phyloP scores from a whole-genome alignment of 2,113 vertebrate species.

The Seriola quinqueradiata region DNA sequence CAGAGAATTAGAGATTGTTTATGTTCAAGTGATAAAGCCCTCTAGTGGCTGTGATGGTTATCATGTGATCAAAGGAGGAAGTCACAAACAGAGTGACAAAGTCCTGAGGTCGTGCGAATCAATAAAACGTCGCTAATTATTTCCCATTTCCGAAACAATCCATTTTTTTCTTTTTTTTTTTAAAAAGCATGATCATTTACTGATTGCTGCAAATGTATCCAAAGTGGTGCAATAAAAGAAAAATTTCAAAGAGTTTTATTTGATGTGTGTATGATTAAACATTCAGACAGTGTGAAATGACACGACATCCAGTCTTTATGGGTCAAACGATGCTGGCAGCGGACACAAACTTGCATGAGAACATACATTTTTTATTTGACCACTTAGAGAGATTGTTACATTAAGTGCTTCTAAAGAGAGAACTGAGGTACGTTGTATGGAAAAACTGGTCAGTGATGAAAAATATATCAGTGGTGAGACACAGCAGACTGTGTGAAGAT shows the following conservation, averaged over 20 bases:
- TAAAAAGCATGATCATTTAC: background rate
- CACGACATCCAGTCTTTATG: background rate
- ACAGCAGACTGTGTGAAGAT: background rate
- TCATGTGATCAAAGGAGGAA: background rate
- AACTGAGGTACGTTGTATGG: background rate
- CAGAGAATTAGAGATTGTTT: background rate
- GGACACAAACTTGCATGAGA: conserved; percentile 22
- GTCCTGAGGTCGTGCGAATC: no score
- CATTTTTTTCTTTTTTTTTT: no score
- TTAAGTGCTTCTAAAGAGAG: conserved; percentile 16
- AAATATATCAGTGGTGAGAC: conserved; percentile 24
- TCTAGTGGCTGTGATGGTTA: background rate
- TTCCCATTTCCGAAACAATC: no score
- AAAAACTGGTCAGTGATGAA: conserved; percentile 22
- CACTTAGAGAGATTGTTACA: conserved; percentile 31
- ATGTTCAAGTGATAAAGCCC: background rate
- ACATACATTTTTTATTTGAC: conserved; percentile 43
- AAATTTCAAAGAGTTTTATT: background rate
- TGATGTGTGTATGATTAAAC: background rate
- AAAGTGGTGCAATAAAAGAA: background rate
- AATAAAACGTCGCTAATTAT: no score
- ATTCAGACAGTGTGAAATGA: conserved; percentile 7
- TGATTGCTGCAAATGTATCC: background rate
- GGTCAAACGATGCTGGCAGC: conserved; percentile 7
- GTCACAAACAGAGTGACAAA: no score